These are phyloP conservation scores for Achlya flavicornis DNA, from an alignment of 2,888 invertebrate species.

Conservation along the genomic window DNA sequence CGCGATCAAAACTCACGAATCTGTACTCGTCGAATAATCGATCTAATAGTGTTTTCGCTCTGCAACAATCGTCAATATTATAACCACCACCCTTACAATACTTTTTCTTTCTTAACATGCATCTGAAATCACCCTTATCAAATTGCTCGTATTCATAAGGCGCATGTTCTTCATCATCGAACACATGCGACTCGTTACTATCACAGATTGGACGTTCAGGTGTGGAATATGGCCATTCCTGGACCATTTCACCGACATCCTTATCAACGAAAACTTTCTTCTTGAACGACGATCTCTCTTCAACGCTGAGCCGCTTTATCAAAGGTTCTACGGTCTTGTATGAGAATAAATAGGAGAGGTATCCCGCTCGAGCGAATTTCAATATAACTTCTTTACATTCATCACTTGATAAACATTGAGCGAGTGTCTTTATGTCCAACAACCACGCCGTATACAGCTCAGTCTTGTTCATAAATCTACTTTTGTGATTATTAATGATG, in stretches of 20 bases:
- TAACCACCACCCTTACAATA: neutral
- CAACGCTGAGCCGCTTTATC: conserved; percentile 32
- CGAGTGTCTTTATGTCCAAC: conserved; percentile 50
- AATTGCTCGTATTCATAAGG: neutral
- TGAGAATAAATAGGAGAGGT: conserved; percentile 29
- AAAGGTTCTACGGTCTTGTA: conserved; percentile 39
- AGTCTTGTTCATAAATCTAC: conserved; percentile 47
- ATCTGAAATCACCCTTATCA: neutral
- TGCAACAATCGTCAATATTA: neutral
- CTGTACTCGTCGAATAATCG: conserved; percentile 60
- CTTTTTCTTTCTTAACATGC: neutral
- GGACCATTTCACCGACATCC: conserved; percentile 26
- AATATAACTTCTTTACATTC: conserved; percentile 48
- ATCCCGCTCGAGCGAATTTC: conserved; percentile 34
- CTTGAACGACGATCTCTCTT: conserved; percentile 35
- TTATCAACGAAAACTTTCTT: conserved; percentile 45
- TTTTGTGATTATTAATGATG: conserved; percentile 50
- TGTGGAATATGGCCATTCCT: conserved; percentile 42
- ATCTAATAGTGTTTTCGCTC: conserved; percentile 45
- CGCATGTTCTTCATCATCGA: conserved; percentile 27
- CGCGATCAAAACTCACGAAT: conserved; percentile 52
- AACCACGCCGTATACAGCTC: conserved; percentile 55
- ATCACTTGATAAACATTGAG: conserved; percentile 39
- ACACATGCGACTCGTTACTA: conserved; percentile 22
- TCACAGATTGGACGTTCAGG: conserved; percentile 22